Evolutionary conservation across 1,140 invertebrate species (phyloP).

Genomic region (Formica selysi): DNA sequence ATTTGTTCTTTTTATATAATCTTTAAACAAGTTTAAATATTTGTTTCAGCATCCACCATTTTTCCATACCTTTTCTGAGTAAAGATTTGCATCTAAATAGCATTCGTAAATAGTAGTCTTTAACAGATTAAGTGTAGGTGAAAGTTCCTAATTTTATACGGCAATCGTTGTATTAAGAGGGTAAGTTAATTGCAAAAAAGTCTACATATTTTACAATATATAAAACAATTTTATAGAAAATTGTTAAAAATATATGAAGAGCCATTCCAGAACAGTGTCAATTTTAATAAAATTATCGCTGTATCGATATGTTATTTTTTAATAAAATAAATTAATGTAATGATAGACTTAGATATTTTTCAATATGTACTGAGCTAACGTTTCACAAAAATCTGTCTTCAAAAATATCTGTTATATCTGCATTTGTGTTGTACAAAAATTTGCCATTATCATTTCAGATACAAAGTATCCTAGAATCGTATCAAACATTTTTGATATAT

Average conservation of each 20-base stretch:
- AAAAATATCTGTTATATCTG: not conserved
- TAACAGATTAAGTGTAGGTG: not conserved
- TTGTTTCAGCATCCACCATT: conserved; percentile 15
- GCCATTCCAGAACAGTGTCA: conserved; percentile 70
- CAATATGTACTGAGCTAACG: not conserved
- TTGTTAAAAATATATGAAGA: conserved; percentile 37
- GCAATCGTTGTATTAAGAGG: not conserved
- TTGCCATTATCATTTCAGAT: not conserved
- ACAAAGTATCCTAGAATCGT: not conserved
- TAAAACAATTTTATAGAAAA: conserved; percentile 21
- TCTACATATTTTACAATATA: not conserved
- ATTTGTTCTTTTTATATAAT: not conserved
- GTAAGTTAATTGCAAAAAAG: conserved; percentile 7
- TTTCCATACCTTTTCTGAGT: not conserved
- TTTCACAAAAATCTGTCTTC: not conserved
- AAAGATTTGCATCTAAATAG: not conserved
- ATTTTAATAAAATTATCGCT: conserved; percentile 23
- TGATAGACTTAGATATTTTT: not conserved
- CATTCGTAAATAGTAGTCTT: not conserved
- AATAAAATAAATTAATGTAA: not conserved
- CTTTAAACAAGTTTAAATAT: conserved; percentile 9
- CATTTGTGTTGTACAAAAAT: no score
- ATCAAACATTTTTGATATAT: not conserved
- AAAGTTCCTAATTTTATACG: not conserved
- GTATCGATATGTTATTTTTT: not conserved